phyloP scores from a whole-genome alignment of 2,797 vertebrate species.

The Microctenopoma stevenorrisi region DNA sequence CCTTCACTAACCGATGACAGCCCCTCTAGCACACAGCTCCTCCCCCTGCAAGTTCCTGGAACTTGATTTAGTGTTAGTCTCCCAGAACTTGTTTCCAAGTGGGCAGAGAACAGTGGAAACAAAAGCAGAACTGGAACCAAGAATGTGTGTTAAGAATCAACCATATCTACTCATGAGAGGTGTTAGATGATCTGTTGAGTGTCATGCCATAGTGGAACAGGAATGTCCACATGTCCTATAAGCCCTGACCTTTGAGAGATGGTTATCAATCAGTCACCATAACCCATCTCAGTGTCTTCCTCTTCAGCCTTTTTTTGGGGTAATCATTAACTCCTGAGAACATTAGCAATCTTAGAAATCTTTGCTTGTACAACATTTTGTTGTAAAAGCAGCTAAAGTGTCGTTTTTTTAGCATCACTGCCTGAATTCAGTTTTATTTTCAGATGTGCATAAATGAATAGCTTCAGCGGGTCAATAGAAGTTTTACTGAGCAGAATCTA shows the following conservation, averaged over 20 bases:
- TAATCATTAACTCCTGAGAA: constrained; percentile 38
- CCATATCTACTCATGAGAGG: constrained; percentile 7
- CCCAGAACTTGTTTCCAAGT: too few species aligned
- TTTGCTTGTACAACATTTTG: not conserved
- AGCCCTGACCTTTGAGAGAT: constrained; percentile 48
- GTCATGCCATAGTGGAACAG: constrained; percentile 36
- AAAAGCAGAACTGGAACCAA: too few species aligned
- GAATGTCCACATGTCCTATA: constrained; percentile 45
- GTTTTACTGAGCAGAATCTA: constrained; percentile 42
- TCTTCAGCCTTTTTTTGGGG: not conserved
- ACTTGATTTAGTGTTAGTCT: too few species aligned
- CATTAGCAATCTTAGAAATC: constrained; percentile 8
- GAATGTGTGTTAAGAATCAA: constrained; percentile 1
- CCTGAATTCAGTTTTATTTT: constrained; percentile 16
- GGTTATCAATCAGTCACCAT: constrained; percentile 47
- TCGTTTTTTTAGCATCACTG: not conserved
- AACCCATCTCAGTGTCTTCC: constrained; percentile 26
- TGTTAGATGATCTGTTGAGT: constrained; percentile 23
- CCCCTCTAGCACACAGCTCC: too few species aligned
- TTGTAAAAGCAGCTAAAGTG: too few species aligned
- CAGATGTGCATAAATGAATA: constrained; percentile 17
- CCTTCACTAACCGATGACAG: too few species aligned
- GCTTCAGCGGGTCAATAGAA: constrained; percentile 23
- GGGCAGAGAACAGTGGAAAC: too few species aligned
- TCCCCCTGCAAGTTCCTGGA: too few species aligned